Evolutionary conservation across 1,140 invertebrate species (phyloP).

Genomic region (Brachionus rotundiformis): DNA sequence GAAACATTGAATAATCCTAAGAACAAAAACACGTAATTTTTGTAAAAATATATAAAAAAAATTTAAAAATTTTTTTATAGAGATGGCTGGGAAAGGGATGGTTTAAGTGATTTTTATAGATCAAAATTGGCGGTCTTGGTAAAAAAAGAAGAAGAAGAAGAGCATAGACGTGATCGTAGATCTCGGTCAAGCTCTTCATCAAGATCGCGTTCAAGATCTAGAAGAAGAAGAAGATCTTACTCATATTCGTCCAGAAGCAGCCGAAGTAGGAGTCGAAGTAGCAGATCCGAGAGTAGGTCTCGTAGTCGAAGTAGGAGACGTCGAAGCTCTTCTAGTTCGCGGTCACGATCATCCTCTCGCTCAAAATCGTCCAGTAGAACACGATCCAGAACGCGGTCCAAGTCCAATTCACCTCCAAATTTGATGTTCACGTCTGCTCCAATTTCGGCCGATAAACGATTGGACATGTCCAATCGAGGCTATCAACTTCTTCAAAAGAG

Average conservation of each 20-base stretch:
- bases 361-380: conserved; percentile 54
- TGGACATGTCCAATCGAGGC: conserved; percentile 87
- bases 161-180: conserved; percentile 63
- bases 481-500: conserved; percentile 92
- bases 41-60: conserved; percentile 15
- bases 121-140: conserved; percentile 71
- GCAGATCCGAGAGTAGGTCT: conserved; percentile 22
- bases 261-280: neutral
- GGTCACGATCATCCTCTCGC: conserved; percentile 56
- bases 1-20: conserved; percentile 79
- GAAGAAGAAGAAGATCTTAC: conserved; percentile 35
- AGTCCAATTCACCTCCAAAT: conserved; percentile 77
- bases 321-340: conserved; percentile 59
- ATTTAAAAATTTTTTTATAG: conserved; percentile 66
- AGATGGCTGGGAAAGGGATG: conserved; percentile 95
- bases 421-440: conserved; percentile 70
- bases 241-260: conserved; percentile 14
- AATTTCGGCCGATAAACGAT: conserved; percentile 55
- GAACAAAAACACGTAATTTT: conserved; percentile 80
- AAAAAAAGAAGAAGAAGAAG: conserved; percentile 83
- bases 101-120: conserved; percentile 94
- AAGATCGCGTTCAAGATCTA: conserved; percentile 54
- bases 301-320: conserved; percentile 12
- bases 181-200: conserved; percentile 54
- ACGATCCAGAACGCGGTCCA: conserved; percentile 54